A percentile compares a stretch with the other conserved stretches of the same genome.
These are phyloP conservation scores for Xyrichtys novacula DNA, from an alignment of 2,797 vertebrate genomes.

Conservation along the genomic window DNA sequence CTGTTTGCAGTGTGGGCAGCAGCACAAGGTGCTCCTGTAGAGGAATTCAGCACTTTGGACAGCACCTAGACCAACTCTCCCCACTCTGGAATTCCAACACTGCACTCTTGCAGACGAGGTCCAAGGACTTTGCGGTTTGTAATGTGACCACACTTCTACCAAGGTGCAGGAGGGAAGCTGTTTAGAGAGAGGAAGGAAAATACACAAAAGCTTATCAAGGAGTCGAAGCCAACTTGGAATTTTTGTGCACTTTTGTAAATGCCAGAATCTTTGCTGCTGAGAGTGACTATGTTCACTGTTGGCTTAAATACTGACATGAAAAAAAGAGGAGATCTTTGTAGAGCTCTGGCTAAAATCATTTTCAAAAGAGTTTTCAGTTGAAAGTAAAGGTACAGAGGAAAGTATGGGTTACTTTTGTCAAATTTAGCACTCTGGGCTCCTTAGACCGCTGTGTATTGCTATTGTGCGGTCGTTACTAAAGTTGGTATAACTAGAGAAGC, in stretches of 20 bases:
- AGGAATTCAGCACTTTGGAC: slow-evolving; percentile 92
- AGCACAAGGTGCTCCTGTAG: slow-evolving; percentile 84
- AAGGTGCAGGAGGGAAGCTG: slow-evolving; percentile 70
- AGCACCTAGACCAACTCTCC: slow-evolving; percentile 85
- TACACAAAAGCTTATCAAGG: slow-evolving; percentile 45
- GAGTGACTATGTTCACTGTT: neutral
- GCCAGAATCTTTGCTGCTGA: slow-evolving; percentile 2
- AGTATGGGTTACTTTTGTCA: neutral
- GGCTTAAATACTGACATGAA: no score
- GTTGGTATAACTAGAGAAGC: no score
- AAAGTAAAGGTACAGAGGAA: neutral
- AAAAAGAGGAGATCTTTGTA: no score
- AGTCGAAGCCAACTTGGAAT: slow-evolving; percentile 4
- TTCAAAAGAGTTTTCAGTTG: no score
- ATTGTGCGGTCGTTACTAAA: no score
- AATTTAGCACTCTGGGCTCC: no score
- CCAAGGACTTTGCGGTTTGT: slow-evolving; percentile 70
- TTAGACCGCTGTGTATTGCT: no score
- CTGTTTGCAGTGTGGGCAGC: slow-evolving; percentile 75
- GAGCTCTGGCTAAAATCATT: no score
- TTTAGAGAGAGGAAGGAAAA: slow-evolving; percentile 26
- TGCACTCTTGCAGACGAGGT: slow-evolving; percentile 68
- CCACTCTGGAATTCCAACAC: slow-evolving; percentile 75
- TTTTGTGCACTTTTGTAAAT: slow-evolving; percentile 12
- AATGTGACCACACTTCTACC: slow-evolving; percentile 64